These are phyloP conservation scores for Syncerus caffer DNA, from an alignment of 2,797 vertebrate species.

Conservation along the genomic window DNA sequence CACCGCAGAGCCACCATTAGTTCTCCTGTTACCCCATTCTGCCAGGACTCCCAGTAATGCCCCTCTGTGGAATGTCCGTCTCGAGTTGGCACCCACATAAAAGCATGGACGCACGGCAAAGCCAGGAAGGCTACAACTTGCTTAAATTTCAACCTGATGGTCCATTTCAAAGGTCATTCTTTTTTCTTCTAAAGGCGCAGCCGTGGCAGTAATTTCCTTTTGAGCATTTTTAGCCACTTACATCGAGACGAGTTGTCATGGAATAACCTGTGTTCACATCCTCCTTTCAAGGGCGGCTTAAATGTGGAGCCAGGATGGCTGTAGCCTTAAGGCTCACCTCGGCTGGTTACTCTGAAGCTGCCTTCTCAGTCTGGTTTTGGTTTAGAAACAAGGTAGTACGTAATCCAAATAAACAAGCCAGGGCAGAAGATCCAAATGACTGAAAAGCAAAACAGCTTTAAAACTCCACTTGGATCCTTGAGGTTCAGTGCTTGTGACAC, in stretches of 20 bases:
- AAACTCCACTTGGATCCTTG: not conserved
- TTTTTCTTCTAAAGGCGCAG: not conserved
- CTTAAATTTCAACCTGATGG: slow-evolving; percentile 7
- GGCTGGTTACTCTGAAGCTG: not conserved
- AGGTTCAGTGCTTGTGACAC: not conserved
- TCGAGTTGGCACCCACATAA: not conserved
- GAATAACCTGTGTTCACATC: not conserved
- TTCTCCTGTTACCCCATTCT: not conserved
- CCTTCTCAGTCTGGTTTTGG: slow-evolving; percentile 51
- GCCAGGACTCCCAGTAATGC: not conserved
- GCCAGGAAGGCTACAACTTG: not conserved
- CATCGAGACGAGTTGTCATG: not conserved
- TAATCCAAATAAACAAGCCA: slow-evolving; percentile 55
- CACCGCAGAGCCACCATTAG: not conserved
- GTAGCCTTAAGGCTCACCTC: not conserved
- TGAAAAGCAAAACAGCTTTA: slow-evolving; percentile 4
- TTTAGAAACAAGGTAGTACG: slow-evolving; percentile 33
- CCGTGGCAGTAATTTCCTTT: not conserved
- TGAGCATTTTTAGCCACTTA: not conserved
- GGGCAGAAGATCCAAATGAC: slow-evolving; percentile 7
- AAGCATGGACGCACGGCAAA: not conserved
- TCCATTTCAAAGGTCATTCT: slow-evolving; percentile 33
- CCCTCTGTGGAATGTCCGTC: not conserved
- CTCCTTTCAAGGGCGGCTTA: slow-evolving; percentile 22
- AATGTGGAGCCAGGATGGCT: slow-evolving; percentile 16